Conservation (phyloP, 2,888 invertebrate genomes). For the Cryptocheilus praepositus region DNA sequence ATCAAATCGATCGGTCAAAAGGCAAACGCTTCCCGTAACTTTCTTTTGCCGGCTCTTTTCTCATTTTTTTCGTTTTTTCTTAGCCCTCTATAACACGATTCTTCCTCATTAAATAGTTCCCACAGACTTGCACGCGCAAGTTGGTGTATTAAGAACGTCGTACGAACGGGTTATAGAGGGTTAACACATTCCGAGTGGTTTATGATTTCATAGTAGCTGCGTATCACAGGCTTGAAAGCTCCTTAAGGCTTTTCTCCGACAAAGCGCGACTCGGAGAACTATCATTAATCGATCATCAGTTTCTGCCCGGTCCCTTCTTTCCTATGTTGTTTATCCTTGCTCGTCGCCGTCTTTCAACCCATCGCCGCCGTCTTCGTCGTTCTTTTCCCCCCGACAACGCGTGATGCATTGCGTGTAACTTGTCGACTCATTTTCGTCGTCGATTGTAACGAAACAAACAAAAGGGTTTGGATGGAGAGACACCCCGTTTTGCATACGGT, state of each 20-base stretch:
- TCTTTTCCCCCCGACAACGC: neutral
- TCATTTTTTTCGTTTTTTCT: constrained; percentile 6
- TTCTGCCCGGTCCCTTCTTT: neutral
- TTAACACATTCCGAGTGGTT: too few relatives aligned
- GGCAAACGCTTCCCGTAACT: constrained; percentile 48
- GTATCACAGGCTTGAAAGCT: constrained; percentile 27
- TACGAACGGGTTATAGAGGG: too few relatives aligned
- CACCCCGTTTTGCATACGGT: too few relatives aligned
- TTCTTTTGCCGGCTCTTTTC: constrained; percentile 39
- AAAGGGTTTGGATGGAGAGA: too few relatives aligned
- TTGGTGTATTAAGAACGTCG: neutral
- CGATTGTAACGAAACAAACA: too few relatives aligned
- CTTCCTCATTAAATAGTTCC: too few relatives aligned
- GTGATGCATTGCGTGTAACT: too few relatives aligned
- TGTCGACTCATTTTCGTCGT: too few relatives aligned
- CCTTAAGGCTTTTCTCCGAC: constrained; percentile 24
- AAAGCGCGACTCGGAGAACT: constrained; percentile 2
- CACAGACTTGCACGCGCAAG: neutral
- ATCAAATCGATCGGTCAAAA: constrained; percentile 6
- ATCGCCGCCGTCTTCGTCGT: neutral
- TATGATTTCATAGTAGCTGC: constrained; percentile 24
- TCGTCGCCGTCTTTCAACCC: neutral
- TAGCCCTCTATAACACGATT: too few relatives aligned
- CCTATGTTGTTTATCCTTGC: neutral
- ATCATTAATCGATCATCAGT: constrained; percentile 20